Evolutionary conservation across 1,140 invertebrate species (phyloP), one percentile per base, ranked within the genome.

Genomic region (Eciton burchellii): DNA sequence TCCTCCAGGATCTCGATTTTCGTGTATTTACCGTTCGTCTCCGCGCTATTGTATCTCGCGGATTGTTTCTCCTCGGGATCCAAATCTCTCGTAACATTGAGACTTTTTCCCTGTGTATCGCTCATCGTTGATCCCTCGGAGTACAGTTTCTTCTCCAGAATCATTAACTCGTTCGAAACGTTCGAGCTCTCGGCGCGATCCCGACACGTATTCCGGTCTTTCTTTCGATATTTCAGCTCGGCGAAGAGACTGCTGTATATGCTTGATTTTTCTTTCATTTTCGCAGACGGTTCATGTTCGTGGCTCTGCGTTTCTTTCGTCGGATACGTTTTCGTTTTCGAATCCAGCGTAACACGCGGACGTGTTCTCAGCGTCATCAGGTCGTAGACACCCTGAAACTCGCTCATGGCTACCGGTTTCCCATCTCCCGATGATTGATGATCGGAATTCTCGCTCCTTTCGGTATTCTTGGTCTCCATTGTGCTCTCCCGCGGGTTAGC

Each of bases 321-420:
- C 0, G 54, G 29, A 6, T 56, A 81, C 6, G 41, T 9, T 35
- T 56, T 41, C 0, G 52, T 21, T 16, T n/a, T n/a, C n/a, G 82
- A 45, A 3, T 74, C 9, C 9, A 57, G 4, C 12, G 77, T 3
- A 16, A 63, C 21, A n/a, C 19, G 6, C 2, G 68, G 41, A 19
- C 16, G 73, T 12, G 21, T 49, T 26, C 73, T 87, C 0, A 74
- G 2, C 19, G 73, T 83, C 16, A 81, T 11, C 21, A 86, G 52
- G 35, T 87, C 73, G 5, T 83, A 81, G 0, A 81, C 74, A 3
- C 26, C 9, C 6, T 82, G 76, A 0, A 54, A 57, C 9, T 56
- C 43, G 24, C 14, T 45, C 12, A 47, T 16, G 3, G 5, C 5
- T 11, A 16, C 11, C 12, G 24, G 45, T 0, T 47, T 29, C 6